Conservation (phyloP, 2,113 vertebrate genomes). For the Zootoca vivipara region DNA sequence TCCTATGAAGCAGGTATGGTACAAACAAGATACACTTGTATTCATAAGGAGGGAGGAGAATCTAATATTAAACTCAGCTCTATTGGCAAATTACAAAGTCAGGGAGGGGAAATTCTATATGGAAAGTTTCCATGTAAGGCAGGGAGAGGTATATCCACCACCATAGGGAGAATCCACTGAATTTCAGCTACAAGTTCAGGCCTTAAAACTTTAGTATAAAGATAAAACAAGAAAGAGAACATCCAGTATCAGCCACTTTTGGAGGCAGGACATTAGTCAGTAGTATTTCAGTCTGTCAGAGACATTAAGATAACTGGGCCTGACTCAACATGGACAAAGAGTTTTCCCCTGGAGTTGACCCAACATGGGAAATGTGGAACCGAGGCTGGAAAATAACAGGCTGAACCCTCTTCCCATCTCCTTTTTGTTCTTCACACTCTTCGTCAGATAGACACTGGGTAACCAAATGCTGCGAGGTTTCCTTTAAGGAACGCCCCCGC, state of each 20-base stretch:
- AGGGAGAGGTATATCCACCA: not conserved
- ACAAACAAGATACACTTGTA: not conserved
- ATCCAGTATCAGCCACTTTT: not conserved
- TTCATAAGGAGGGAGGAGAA: not conserved
- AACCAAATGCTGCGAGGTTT: not conserved
- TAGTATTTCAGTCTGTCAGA: slow-evolving; percentile 5
- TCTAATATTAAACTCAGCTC: not conserved
- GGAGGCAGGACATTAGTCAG: not conserved
- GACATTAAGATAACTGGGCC: not conserved
- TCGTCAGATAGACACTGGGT: not conserved
- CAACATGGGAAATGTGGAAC: not conserved
- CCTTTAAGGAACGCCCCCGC: not conserved
- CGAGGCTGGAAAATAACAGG: not conserved
- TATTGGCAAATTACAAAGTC: slow-evolving; percentile 5
- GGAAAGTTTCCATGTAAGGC: not conserved
- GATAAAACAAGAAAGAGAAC: slow-evolving; percentile 11
- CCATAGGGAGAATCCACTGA: not conserved
- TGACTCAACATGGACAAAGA: not conserved
- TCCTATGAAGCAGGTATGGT: not conserved
- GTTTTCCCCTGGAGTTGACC: not conserved
- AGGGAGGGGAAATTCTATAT: not conserved
- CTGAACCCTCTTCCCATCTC: not conserved
- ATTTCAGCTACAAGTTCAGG: slow-evolving; percentile 12
- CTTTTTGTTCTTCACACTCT: not conserved
- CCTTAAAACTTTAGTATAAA: not conserved